Percentiles rank a stretch among this genome's conserved stretches.
phyloP scores from a whole-genome alignment of 2,113 vertebrate genomes.

The Lycocorax pyrrhopterus region DNA sequence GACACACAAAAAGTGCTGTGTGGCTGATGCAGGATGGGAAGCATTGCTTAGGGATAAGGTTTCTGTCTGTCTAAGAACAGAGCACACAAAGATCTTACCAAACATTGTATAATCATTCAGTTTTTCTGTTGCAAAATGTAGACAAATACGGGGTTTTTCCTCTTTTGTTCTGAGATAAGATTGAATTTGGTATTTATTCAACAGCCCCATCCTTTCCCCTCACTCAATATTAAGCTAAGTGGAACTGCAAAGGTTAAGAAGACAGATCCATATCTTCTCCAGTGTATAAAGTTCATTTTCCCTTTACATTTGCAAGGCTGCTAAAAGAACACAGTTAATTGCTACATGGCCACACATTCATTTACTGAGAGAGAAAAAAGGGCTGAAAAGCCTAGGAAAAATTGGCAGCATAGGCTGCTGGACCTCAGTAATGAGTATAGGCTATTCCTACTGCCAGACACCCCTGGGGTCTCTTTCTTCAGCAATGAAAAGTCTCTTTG shows the following conservation, averaged over 20 bases:
- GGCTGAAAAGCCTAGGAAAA: slow-evolving; percentile 8
- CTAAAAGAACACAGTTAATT: slow-evolving; percentile 44
- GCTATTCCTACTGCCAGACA: not conserved
- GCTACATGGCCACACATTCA: not conserved
- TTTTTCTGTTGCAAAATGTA: not conserved
- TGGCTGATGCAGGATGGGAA: not conserved
- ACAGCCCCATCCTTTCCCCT: not conserved
- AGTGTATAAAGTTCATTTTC: not conserved
- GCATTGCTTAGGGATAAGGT: not conserved
- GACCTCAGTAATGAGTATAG: not conserved
- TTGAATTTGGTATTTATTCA: not conserved
- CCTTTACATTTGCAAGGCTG: slow-evolving; percentile 8
- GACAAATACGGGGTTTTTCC: fast-evolving
- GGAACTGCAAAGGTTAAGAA: not conserved
- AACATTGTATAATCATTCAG: not conserved
- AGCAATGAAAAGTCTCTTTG: not conserved
- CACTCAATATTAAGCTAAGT: not conserved
- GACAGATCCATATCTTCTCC: not conserved
- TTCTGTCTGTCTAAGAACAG: not conserved
- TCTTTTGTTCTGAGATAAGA: not conserved
- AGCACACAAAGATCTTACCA: not conserved
- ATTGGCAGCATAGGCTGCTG: not conserved
- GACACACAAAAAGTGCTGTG: not conserved
- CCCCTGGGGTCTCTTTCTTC: not conserved
- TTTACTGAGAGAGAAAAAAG: not conserved